Percentiles rank a stretch among this genome's conserved stretches.
These are phyloP conservation scores for Poecile montanus DNA, from an alignment of 2,797 vertebrate genomes.

Conservation along the genomic window DNA sequence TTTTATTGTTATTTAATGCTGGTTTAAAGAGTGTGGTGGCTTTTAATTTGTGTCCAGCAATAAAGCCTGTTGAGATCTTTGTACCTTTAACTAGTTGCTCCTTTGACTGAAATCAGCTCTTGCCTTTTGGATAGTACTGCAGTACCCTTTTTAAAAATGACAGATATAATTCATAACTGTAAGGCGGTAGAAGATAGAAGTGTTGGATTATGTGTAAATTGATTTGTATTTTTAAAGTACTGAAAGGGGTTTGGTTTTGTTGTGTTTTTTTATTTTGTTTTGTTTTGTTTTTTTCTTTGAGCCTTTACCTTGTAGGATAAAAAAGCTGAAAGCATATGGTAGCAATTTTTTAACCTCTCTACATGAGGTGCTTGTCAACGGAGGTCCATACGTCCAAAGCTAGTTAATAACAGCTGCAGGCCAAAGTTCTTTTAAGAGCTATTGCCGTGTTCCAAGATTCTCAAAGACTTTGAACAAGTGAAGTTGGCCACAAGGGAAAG, in stretches of 20 bases:
- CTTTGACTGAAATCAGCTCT: constrained; percentile 2
- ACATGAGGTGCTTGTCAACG: constrained; percentile 58
- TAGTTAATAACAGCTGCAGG: constrained; percentile 73
- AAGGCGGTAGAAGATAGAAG: background rate
- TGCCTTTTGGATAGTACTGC: background rate
- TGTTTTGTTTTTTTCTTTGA: background rate
- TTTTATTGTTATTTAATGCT: constrained; percentile 36
- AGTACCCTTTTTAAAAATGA: constrained; percentile 8
- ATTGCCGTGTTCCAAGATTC: constrained; percentile 50
- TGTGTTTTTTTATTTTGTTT: no score
- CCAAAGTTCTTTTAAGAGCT: constrained; percentile 61
- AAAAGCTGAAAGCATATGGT: constrained; percentile 64
- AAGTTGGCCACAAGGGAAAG: constrained; percentile 63
- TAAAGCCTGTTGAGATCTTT: constrained; percentile 23
- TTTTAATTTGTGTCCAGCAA: constrained; percentile 37
- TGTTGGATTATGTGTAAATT: background rate
- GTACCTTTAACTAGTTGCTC: background rate
- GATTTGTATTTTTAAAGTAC: constrained; percentile 1
- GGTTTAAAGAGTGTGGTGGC: background rate
- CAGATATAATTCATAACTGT: background rate
- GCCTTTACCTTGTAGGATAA: constrained; percentile 11
- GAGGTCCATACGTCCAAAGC: constrained; percentile 60
- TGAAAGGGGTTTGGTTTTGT: background rate
- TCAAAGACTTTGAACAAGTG: constrained; percentile 68
- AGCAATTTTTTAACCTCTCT: constrained; percentile 69